A percentile compares a stretch with the other conserved stretches of the same genome.
Evolutionary conservation across 2,113 vertebrate species (phyloP).

Genomic region (Columba janthina): DNA sequence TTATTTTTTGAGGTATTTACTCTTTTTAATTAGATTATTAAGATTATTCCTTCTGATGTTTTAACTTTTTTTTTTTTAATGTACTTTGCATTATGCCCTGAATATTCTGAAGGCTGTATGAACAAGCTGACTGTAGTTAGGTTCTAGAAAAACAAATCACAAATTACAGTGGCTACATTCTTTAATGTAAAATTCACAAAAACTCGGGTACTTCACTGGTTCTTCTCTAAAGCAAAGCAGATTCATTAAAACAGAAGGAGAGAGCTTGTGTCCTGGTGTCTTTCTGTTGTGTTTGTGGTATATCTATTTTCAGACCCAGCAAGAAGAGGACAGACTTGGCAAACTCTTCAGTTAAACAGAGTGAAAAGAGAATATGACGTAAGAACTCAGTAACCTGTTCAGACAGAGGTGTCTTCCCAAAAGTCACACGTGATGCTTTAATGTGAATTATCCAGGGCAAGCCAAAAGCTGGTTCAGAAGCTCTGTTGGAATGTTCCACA

Average conservation of each 20-base stretch:
- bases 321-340: background rate
- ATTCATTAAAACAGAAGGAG: background rate
- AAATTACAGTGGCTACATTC: background rate
- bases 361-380: background rate
- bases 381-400: background rate
- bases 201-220: background rate
- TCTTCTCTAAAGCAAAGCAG: background rate
- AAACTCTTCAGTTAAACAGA: background rate
- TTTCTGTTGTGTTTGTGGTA: background rate
- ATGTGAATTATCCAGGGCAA: background rate
- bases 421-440: background rate
- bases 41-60: background rate
- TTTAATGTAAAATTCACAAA: background rate
- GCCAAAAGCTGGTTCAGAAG: background rate
- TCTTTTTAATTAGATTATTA: background rate
- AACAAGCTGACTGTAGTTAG: background rate
- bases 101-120: background rate
- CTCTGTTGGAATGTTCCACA: background rate
- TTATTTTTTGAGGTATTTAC: background rate
- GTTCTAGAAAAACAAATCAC: background rate
- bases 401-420: background rate
- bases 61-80: background rate
- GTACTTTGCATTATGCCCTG: background rate
- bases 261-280: background rate
- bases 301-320: background rate